Conservation (phyloP, 1,140 invertebrate genomes). For the Bradysia coprophila region DNA sequence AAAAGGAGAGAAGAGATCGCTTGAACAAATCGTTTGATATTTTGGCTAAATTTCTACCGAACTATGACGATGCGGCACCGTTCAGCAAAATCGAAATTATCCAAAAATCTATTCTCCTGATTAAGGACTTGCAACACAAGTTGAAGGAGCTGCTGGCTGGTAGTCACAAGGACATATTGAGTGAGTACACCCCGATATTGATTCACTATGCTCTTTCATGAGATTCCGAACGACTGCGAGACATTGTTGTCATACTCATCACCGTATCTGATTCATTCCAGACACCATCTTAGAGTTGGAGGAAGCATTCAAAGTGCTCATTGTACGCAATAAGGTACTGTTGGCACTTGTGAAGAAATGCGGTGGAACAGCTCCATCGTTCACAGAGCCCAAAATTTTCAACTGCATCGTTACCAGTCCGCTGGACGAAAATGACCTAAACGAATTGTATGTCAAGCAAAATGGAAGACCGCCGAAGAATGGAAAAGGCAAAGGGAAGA, state of each 20-base stretch:
- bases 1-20: constrained; percentile 27
- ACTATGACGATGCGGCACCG: constrained; percentile 24
- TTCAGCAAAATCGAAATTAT: constrained; percentile 28
- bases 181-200: constrained; percentile 2
- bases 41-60: constrained; percentile 26
- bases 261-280: background rate
- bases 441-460: no score
- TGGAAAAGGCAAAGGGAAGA: no score
- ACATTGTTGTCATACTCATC: background rate
- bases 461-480: no score
- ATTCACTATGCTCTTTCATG: background rate
- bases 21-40: constrained; percentile 26
- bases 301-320: constrained; percentile 22
- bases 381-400: background rate
- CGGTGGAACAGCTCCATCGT: constrained; percentile 22
- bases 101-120: constrained; percentile 21
- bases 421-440: no score
- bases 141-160: constrained; percentile 14
- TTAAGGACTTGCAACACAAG: constrained; percentile 25
- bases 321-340: constrained; percentile 25
- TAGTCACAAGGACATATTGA: constrained; percentile 5
- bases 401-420: background rate
- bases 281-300: constrained; percentile 9
- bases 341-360: constrained; percentile 23
- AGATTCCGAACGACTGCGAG: background rate